These are phyloP conservation scores for Diadophis punctatus DNA, from an alignment of 2,113 vertebrate genomes.

Conservation along the genomic window DNA sequence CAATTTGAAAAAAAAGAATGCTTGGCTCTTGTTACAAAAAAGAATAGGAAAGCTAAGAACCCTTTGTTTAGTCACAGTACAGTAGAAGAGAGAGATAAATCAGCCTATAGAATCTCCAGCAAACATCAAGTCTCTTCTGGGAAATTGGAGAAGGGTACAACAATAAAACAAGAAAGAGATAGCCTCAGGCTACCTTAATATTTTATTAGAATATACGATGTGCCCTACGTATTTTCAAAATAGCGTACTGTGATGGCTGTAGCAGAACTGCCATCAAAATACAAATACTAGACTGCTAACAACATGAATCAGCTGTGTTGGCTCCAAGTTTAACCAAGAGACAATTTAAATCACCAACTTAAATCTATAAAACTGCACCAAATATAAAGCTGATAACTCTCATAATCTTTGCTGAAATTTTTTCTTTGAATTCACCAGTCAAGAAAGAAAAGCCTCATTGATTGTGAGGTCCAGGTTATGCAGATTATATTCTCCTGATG, in stretches of 20 bases:
- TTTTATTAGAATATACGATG: background rate
- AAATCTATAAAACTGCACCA: background rate
- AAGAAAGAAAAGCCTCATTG: background rate
- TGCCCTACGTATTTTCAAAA: background rate
- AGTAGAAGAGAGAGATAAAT: background rate
- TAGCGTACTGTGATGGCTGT: background rate
- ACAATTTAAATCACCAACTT: background rate
- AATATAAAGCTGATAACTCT: background rate
- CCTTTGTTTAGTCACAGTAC: background rate
- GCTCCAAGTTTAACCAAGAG: background rate
- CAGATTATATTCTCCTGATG: background rate
- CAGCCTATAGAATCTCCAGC: background rate
- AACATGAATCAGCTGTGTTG: background rate
- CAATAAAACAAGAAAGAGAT: background rate
- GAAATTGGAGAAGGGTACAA: background rate
- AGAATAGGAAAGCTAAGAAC: background rate
- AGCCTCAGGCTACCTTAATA: background rate
- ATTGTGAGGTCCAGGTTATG: background rate
- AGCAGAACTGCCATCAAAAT: background rate
- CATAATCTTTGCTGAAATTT: background rate
- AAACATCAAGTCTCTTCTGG: background rate
- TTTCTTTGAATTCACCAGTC: background rate
- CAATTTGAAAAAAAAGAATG: background rate
- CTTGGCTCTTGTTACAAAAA: background rate
- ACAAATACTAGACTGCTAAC: background rate